phyloP scores from a whole-genome alignment of 2,113 vertebrate species.

The Accipiter virgatus region DNA sequence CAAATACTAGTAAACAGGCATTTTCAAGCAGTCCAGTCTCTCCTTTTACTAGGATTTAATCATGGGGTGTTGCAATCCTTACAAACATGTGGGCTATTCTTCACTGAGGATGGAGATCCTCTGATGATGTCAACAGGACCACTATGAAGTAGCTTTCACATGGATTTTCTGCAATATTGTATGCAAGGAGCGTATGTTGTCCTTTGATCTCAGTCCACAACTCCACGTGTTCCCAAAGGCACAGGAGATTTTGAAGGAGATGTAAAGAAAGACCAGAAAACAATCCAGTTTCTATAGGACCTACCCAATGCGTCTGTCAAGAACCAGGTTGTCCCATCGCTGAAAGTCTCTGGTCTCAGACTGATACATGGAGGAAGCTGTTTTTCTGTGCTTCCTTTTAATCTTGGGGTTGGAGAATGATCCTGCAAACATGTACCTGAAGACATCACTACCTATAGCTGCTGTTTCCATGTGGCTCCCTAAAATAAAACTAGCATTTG shows the following conservation, averaged over 20 bases:
- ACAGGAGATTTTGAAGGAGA: neutral
- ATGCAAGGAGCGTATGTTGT: neutral
- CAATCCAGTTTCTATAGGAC: neutral
- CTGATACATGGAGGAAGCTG: neutral
- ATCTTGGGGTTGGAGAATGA: neutral
- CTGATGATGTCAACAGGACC: neutral
- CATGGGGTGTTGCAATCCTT: accelerated
- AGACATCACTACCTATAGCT: neutral
- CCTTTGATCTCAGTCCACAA: neutral
- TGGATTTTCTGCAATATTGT: neutral
- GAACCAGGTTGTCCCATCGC: neutral
- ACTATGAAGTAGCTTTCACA: neutral
- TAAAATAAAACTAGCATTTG: neutral
- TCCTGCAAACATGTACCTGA: neutral
- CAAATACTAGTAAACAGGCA: neutral
- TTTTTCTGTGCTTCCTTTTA: neutral
- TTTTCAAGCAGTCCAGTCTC: neutral
- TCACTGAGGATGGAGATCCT: neutral
- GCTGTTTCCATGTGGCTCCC: neutral
- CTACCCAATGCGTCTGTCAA: neutral
- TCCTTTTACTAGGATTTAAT: neutral
- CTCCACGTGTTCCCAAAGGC: neutral
- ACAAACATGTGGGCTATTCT: neutral
- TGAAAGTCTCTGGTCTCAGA: neutral
- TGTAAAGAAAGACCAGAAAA: neutral